A percentile compares a stretch with the other conserved stretches of the same genome.
These are phyloP conservation scores for Himalopsyche tibetana DNA, from an alignment of 2,888 invertebrate species.

Conservation along the genomic window DNA sequence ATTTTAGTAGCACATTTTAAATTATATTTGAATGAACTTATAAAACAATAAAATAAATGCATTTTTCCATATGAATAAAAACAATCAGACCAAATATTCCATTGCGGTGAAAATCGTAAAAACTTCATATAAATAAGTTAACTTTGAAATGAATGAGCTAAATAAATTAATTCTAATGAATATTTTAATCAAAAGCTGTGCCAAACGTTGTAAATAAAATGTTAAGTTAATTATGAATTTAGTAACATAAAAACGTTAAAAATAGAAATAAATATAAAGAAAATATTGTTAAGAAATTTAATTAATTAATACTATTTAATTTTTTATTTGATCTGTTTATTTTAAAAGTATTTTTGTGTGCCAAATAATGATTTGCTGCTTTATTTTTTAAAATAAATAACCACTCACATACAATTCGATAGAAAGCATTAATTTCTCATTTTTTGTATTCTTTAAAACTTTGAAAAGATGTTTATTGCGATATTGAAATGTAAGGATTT, in stretches of 20 bases:
- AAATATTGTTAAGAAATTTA: neutral
- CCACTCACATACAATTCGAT: no score
- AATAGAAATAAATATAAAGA: neutral
- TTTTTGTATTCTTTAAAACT: neutral
- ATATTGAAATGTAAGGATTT: conserved; percentile 47
- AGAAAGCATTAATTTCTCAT: neutral
- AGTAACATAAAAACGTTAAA: neutral
- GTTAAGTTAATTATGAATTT: neutral
- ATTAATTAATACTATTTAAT: neutral
- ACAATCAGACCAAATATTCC: neutral
- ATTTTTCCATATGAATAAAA: neutral
- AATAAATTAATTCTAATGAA: neutral
- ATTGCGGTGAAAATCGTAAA: neutral
- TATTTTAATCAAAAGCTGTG: conserved; percentile 31
- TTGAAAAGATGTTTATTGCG: conserved; percentile 41
- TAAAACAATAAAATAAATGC: neutral
- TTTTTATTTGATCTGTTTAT: neutral
- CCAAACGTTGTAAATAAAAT: conserved; percentile 43
- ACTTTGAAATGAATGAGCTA: neutral
- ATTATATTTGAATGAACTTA: no score
- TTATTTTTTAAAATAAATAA: neutral
- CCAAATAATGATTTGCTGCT: conserved; percentile 18
- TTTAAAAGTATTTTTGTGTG: neutral
- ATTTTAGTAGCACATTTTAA: no score
- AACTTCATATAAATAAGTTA: neutral